Conservation (phyloP, 1,140 invertebrate genomes). For the Dinoponera quadriceps region DNA sequence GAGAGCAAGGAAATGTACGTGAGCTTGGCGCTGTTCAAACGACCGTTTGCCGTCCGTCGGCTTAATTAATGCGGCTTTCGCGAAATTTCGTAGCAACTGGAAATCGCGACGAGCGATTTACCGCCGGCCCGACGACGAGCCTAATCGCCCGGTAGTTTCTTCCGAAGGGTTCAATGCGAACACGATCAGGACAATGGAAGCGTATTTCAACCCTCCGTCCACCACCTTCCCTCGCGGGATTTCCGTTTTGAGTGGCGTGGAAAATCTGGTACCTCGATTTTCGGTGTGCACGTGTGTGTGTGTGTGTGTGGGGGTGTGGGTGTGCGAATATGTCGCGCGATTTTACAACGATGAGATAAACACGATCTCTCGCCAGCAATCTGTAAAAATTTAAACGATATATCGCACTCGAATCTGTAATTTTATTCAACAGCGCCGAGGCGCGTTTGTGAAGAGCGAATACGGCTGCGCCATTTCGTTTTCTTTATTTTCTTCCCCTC, state of each 20-base stretch:
- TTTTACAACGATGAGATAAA: not conserved
- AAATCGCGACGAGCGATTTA: slow-evolving; percentile 1
- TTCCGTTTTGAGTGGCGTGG: not conserved
- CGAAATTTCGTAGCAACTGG: slow-evolving; percentile 24
- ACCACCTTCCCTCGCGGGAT: not conserved
- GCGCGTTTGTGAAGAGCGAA: not conserved
- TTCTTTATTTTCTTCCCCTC: slow-evolving; percentile 2
- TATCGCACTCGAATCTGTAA: not conserved
- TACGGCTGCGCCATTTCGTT: not conserved
- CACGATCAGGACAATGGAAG: not conserved
- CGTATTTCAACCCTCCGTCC: not conserved
- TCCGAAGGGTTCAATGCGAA: not conserved
- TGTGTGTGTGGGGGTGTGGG: not conserved
- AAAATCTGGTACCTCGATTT: slow-evolving; percentile 1
- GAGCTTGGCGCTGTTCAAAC: slow-evolving; percentile 29
- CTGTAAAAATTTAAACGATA: slow-evolving; percentile 15
- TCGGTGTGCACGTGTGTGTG: not conserved
- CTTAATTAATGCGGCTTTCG: slow-evolving; percentile 44
- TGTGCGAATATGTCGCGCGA: not conserved
- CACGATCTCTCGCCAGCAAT: not conserved
- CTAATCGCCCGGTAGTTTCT: not conserved
- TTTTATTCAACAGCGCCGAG: slow-evolving; percentile 17
- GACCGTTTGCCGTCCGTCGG: slow-evolving; percentile 1
- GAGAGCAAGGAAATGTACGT: slow-evolving; percentile 49
- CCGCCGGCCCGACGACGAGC: not conserved